Percentiles rank a stretch among this genome's conserved stretches.
Conservation (phyloP, 2,113 vertebrate species). For the Ariopsis seemanni region DNA sequence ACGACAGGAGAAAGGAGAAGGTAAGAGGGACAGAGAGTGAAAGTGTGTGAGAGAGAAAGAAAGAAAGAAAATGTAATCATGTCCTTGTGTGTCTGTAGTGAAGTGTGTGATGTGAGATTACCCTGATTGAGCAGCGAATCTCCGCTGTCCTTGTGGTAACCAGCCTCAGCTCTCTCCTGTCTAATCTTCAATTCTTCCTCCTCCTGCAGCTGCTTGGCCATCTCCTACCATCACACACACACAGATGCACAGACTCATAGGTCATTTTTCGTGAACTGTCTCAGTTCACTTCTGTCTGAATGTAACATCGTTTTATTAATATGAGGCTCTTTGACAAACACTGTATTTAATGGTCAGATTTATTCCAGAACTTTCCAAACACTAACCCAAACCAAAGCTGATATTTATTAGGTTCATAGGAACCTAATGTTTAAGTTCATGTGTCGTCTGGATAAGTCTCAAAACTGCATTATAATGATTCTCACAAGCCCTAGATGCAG, state of each 20-base stretch:
- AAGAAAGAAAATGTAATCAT: neutral
- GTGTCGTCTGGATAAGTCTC: no score
- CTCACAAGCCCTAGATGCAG: no score
- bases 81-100: no score
- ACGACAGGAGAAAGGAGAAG: neutral
- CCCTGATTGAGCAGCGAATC: constrained; percentile 41
- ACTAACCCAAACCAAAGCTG: no score
- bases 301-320: no score
- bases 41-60: neutral
- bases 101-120: neutral
- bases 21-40: neutral
- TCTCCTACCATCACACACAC: constrained; percentile 64
- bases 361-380: no score
- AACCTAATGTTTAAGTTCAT: no score
- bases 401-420: no score
- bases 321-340: neutral
- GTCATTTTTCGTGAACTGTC: neutral
- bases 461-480: no score
- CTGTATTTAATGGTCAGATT: neutral
- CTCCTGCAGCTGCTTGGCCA: constrained; percentile 75
- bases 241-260: neutral
- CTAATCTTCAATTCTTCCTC: constrained; percentile 69
- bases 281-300: neutral
- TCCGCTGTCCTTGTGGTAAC: constrained; percentile 13
- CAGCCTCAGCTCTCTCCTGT: constrained; percentile 49